Base-by-base conservation (phyloP, 1,140 invertebrate species). In the Drosophila aff. region DNA sequence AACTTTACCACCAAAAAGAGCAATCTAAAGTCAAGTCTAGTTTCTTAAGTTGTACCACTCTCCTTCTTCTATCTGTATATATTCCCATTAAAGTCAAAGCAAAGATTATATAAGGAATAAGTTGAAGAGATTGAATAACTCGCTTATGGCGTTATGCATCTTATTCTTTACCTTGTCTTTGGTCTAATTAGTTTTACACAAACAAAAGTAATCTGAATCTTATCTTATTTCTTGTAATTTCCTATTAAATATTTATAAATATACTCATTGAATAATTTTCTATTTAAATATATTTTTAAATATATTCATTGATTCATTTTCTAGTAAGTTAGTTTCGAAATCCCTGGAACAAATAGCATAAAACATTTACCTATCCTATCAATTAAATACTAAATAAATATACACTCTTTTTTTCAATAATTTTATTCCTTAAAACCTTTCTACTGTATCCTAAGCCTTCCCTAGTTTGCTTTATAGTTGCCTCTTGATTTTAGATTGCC, bases 401-500 rank as follows among this genome's bases (percentile, higher is more conserved):
- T 10, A 4, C 8, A 49, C 3, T 28, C 16, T 23, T 28, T 6
- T 7, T 23, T 23, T 5, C 18, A 1, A 21, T 9, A 1, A 21
- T 15, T 36, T 21, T 55, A 5, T 23, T 36, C 0, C 13, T 36
- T 16, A 16, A 21, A 36, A 8, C 7, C 49, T 28, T 28, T 18
- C 2, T 21, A 36, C 1, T n/a, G n/a, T 3, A 15, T 52, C 13
- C 2, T 18, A 33, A 28, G 9, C 9, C 11, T 18, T 6, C 1
- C 49, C n/a, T 18, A 21, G 11, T 36, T 53, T 38, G 0, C 10
- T 36, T 53, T 21, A 5, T 21, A 5, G 3, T 9, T 36, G 2
- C 0, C 2, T 26, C 23, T 63, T 55, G 15, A 33, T 65, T 61
- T 65, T 11, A 16, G 21, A 41, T 62, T 65, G 18, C 21, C 28